These are phyloP conservation scores for Argentina silus DNA, from an alignment of 2,797 vertebrate genomes.

Conservation along the genomic window DNA sequence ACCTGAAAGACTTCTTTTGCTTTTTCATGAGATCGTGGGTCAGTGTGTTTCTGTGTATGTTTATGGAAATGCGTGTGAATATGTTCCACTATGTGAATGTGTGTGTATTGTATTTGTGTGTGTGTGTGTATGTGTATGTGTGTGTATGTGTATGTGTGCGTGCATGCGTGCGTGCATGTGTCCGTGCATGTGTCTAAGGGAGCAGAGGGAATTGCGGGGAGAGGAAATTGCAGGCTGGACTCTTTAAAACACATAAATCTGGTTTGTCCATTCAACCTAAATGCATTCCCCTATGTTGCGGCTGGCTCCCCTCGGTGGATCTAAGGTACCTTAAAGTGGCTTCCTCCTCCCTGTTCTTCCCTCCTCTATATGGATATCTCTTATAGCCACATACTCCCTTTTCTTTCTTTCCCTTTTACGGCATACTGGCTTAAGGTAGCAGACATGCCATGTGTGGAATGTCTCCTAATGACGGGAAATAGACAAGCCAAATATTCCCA, in stretches of 20 bases:
- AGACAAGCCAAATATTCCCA: slow-evolving; percentile 29
- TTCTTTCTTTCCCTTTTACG: slow-evolving; percentile 51
- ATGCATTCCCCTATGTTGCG: slow-evolving; percentile 46
- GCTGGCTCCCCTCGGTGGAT: slow-evolving; percentile 15
- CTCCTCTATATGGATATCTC: slow-evolving; percentile 30
- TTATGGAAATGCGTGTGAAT: not conserved
- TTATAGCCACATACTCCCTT: slow-evolving; percentile 33
- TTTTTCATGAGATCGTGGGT: slow-evolving; percentile 23
- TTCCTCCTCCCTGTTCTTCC: slow-evolving; percentile 15
- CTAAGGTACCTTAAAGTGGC: slow-evolving; percentile 34
- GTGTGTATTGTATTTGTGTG: slow-evolving; percentile 10
- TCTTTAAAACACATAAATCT: slow-evolving; percentile 49
- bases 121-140: not conserved
- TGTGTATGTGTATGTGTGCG: not conserved
- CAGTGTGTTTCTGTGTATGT: slow-evolving; percentile 19
- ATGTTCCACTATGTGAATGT: not conserved
- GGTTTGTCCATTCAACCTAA: slow-evolving; percentile 61
- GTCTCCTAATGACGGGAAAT: slow-evolving; percentile 46
- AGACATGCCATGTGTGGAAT: slow-evolving; percentile 51
- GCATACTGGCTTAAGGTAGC: slow-evolving; percentile 15
- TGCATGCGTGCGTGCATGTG: not conserved
- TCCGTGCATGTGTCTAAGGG: slow-evolving; percentile 10
- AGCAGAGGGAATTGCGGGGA: slow-evolving; percentile 45
- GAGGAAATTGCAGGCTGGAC: slow-evolving; percentile 35
- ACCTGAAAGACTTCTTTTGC: slow-evolving; percentile 12